Base-by-base conservation (phyloP, 2,888 invertebrate species). In the Drosophila robusta region DNA sequence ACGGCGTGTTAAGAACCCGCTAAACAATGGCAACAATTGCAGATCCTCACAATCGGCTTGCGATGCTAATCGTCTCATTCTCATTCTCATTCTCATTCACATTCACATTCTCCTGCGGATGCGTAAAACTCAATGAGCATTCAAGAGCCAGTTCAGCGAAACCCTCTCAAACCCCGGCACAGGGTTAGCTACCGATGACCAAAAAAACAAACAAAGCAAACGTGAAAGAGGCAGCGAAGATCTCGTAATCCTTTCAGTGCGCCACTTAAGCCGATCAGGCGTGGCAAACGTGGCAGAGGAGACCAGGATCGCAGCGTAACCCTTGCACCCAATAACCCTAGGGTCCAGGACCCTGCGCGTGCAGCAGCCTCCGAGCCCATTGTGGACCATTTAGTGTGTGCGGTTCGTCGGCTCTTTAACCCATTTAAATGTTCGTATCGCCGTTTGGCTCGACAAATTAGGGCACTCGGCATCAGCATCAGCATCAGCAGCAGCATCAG, bases 211-310 rank as follows among this genome's bases (percentile, higher is more conserved):
- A 58, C 76, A 79, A 54, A 57, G 26, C 14, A 46, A 32, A 58
- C 39, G 9, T 3, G 9, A 50, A 42, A 29, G 5, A 36, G 63
- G 60, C 62, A 77, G 70, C 55, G 63, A 47, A 70, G 77, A 85
- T 84, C 73, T 50, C 75, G 78, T 91, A 92, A 92, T 91, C 91
- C 91, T 91, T 92, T 91, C 90, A 92, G 88, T 92, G 90, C 81
- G 91, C 89, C 91, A 90, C 91, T 92, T 92, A 91, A 92, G 92
- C 91, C 87, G 91, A 91, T 92, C 91, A 92, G 88, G 90, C 90
- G 78, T 88, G 84, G 82, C 85, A 80, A 71, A 65, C 55, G 34
- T 4, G 49, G 54, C 49, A 70, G 60, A 57, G 56, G 41, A 45
- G 54, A 63, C 47, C 61, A 63, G 52, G 56, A 61, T 18, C 18